Evolutionary conservation across 2,797 vertebrate species (phyloP).

Genomic region (Pangasius sanitwongsei): DNA sequence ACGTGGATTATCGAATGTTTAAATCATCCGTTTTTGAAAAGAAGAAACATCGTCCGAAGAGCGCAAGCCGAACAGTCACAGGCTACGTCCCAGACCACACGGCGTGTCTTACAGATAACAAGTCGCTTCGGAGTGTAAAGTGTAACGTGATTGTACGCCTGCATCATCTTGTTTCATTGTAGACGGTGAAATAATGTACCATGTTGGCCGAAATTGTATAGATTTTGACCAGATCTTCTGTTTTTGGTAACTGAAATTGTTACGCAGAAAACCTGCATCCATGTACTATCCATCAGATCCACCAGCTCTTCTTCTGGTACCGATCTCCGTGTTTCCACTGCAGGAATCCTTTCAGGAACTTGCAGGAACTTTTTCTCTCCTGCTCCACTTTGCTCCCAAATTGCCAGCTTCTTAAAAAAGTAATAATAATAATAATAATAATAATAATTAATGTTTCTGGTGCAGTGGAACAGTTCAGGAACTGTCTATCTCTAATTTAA

Average conservation of each 20-base stretch:
- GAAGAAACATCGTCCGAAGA: neutral
- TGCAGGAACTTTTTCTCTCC: neutral
- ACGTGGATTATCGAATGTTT: neutral
- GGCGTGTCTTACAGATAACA: neutral
- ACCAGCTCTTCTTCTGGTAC: neutral
- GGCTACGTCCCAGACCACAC: neutral
- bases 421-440: too few relatives aligned
- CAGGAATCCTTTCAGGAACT: neutral
- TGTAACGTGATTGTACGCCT: neutral
- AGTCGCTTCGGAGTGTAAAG: neutral
- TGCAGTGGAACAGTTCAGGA: neutral
- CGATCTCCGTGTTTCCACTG: neutral
- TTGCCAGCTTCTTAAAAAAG: neutral
- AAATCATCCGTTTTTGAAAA: neutral
- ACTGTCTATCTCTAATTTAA: too few relatives aligned
- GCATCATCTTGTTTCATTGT: neutral
- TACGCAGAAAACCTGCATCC: neutral
- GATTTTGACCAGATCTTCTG: neutral
- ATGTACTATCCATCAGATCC: neutral
- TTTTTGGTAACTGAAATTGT: neutral
- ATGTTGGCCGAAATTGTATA: too few relatives aligned
- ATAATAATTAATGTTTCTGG: neutral
- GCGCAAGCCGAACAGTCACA: neutral
- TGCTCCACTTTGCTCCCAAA: neutral
- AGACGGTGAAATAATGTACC: neutral